Evolutionary conservation across 1,140 invertebrate genomes (phyloP).

Genomic region (Parapsyche elsis): DNA sequence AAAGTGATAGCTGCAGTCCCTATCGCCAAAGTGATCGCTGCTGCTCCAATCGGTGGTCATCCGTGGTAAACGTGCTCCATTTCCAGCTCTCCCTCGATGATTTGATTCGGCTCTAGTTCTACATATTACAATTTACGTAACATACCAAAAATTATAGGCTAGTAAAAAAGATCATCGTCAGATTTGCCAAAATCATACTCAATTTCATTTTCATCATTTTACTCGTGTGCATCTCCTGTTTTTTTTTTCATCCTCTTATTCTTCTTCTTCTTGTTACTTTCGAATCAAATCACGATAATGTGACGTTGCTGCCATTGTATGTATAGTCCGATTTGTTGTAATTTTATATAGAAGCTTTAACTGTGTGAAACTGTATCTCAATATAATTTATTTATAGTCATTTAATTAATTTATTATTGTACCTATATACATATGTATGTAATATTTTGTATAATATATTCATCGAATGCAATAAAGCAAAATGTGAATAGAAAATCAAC

Average conservation of each 20-base stretch:
- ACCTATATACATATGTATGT: no score
- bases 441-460: conserved; percentile 1
- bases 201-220: neutral
- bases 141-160: conserved; percentile 1
- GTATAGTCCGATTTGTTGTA: conserved; percentile 6
- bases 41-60: conserved; percentile 62
- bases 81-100: conserved; percentile 10
- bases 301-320: neutral
- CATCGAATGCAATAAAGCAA: conserved; percentile 47
- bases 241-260: neutral
- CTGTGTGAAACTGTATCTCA: conserved; percentile 33
- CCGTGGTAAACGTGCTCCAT: conserved; percentile 56
- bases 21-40: conserved; percentile 57
- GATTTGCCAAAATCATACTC: neutral
- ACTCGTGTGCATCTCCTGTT: neutral
- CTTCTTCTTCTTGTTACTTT: neutral
- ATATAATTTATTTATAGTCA: conserved; percentile 56
- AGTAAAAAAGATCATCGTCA: neutral
- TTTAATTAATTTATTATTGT: conserved; percentile 51
- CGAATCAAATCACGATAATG: conserved; percentile 28
- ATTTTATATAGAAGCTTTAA: conserved; percentile 51
- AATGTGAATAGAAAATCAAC: conserved; percentile 11
- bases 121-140: neutral
- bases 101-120: conserved; percentile 43
- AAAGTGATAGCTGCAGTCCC: conserved; percentile 60